Conservation (phyloP, 2,888 invertebrate species). For the Lepidochrysops patricia region DNA sequence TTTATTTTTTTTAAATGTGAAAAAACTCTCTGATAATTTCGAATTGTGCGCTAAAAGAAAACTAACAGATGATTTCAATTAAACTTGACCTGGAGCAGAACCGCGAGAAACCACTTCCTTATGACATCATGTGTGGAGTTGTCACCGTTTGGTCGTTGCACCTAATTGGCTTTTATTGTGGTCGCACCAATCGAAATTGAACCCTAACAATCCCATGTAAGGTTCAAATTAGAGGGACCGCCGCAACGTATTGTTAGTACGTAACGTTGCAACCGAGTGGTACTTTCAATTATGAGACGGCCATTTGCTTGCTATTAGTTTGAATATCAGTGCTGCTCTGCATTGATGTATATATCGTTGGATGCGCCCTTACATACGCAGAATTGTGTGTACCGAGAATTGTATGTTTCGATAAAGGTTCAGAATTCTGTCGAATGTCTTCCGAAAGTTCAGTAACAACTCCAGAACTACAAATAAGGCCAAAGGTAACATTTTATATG, state of each 20-base stretch:
- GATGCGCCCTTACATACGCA: no score
- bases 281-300: constrained; percentile 5
- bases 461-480: no score
- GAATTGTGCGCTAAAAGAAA: no score
- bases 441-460: no score
- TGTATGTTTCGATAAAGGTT: no score
- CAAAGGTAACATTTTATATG: no score
- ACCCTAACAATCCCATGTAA: neutral
- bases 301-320: constrained; percentile 8
- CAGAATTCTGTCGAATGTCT: no score
- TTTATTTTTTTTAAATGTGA: no score
- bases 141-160: neutral
- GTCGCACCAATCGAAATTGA: neutral
- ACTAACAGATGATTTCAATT: no score
- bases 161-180: neutral
- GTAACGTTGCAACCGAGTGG: neutral
- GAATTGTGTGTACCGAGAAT: no score
- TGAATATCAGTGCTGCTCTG: neutral
- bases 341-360: no score
- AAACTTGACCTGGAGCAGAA: neutral
- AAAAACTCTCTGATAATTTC: no score
- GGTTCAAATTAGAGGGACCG: neutral
- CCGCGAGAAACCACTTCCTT: neutral
- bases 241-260: neutral
- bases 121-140: neutral